phyloP scores from a whole-genome alignment of 2,113 vertebrate genomes.

The Mormyrus lacerda region DNA sequence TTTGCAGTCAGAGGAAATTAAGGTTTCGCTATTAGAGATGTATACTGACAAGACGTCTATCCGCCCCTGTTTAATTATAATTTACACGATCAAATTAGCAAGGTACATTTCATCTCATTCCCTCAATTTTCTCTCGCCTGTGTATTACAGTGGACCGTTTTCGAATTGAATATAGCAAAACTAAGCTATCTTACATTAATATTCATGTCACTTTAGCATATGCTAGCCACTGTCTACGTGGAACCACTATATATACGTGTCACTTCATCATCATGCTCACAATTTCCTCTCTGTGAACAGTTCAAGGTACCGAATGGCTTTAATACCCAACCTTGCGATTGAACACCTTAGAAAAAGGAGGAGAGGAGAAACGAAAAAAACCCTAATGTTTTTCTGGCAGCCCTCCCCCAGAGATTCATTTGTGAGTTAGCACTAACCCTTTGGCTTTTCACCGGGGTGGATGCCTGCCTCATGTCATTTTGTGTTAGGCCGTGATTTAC shows the following conservation, averaged over 20 bases:
- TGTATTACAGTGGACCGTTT: background rate
- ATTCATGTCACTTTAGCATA: background rate
- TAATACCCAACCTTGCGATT: background rate
- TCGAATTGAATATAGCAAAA: background rate
- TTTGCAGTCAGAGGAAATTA: background rate
- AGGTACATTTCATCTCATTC: background rate
- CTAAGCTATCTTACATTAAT: background rate
- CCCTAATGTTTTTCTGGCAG: background rate
- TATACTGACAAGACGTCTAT: background rate
- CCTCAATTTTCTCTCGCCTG: background rate
- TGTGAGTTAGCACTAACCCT: background rate
- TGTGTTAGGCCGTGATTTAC: background rate
- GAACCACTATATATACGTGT: background rate
- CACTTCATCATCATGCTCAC: background rate
- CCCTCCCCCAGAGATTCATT: background rate
- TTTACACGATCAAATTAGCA: conserved; percentile 1
- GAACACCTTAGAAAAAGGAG: background rate
- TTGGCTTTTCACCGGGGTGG: background rate
- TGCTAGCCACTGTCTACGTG: background rate
- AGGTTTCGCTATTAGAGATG: background rate
- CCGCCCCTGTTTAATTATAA: background rate
- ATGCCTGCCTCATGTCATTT: background rate
- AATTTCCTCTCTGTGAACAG: background rate
- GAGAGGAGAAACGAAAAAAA: background rate
- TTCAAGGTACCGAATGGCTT: background rate